Percentiles rank a stretch among this genome's conserved stretches.
phyloP scores from a whole-genome alignment of 2,797 vertebrate species.

The Acipenser transmontanus region DNA sequence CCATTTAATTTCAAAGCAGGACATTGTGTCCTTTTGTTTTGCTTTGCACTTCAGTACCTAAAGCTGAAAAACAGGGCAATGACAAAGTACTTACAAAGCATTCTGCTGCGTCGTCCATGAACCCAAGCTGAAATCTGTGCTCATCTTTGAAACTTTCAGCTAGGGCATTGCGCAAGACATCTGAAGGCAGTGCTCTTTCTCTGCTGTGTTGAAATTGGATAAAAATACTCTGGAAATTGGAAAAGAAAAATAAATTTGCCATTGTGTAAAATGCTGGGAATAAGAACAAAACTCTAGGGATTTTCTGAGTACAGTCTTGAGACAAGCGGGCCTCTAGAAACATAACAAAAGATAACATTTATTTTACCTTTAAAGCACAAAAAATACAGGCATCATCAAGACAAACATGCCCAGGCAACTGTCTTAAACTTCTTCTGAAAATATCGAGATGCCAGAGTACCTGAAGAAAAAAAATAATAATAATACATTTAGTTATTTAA shows the following conservation, averaged over 20 bases:
- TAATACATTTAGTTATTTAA: too few relatives aligned
- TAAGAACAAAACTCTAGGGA: too few relatives aligned
- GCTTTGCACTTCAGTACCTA: neutral
- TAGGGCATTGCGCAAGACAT: slow-evolving; percentile 91
- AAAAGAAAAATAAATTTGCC: too few relatives aligned
- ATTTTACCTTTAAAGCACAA: slow-evolving; percentile 89
- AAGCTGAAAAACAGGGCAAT: neutral
- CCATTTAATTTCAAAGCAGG: too few relatives aligned
- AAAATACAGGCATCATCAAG: slow-evolving; percentile 94
- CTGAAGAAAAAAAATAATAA: slow-evolving; percentile 46
- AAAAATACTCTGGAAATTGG: slow-evolving; percentile 76
- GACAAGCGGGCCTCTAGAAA: too few relatives aligned
- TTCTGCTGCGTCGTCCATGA: slow-evolving; percentile 97
- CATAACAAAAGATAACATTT: too few relatives aligned
- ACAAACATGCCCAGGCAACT: slow-evolving; percentile 86
- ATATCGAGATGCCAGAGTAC: slow-evolving; percentile 97
- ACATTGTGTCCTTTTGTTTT: too few relatives aligned
- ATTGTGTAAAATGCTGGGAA: too few relatives aligned
- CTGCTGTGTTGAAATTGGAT: slow-evolving; percentile 93
- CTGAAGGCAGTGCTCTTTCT: slow-evolving; percentile 88
- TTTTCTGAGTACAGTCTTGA: too few relatives aligned
- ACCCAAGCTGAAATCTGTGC: slow-evolving; percentile 93
- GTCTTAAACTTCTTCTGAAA: slow-evolving; percentile 89
- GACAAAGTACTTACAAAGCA: slow-evolving; percentile 82
- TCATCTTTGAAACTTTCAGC: slow-evolving; percentile 97